Evolutionary conservation across 1,140 invertebrate genomes (phyloP).

Genomic region (Hycleus phaleratus): DNA sequence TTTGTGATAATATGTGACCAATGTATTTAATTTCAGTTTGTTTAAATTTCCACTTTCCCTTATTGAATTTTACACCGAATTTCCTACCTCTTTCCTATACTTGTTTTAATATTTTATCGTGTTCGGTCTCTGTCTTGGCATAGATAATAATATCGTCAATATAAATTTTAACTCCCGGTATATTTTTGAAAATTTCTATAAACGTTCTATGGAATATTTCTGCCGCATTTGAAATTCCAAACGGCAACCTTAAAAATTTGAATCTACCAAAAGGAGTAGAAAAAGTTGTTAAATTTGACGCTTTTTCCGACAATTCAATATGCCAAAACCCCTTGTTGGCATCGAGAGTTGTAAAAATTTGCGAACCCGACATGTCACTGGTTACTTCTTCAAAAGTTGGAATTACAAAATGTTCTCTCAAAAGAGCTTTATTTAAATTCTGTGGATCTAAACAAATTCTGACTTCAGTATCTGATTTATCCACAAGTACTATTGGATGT

Average conservation of each 20-base stretch:
- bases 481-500: slow-evolving; percentile 38
- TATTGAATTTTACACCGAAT: slow-evolving; percentile 28
- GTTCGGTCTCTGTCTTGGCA: neutral
- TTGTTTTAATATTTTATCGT: neutral
- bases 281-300: slow-evolving; percentile 41
- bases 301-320: slow-evolving; percentile 37
- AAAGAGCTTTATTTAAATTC: slow-evolving; percentile 42
- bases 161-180: slow-evolving; percentile 20
- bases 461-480: slow-evolving; percentile 37
- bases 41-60: slow-evolving; percentile 28
- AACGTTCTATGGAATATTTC: slow-evolving; percentile 27
- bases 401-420: slow-evolving; percentile 39
- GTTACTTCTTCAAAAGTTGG: slow-evolving; percentile 40
- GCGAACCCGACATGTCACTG: slow-evolving; percentile 31
- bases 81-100: slow-evolving; percentile 22
- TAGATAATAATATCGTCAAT: slow-evolving; percentile 14
- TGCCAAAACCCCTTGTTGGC: slow-evolving; percentile 41
- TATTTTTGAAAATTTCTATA: slow-evolving; percentile 10
- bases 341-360: slow-evolving; percentile 41
- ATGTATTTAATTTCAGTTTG: slow-evolving; percentile 30
- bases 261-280: slow-evolving; percentile 42
- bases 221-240: slow-evolving; percentile 29
- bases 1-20: slow-evolving; percentile 32
- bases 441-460: slow-evolving; percentile 43
- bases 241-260: slow-evolving; percentile 35